Evolutionary conservation across 2,797 vertebrate species (phyloP), one percentile per base, ranked within the genome.

Genomic region (Micromesistius poutassou): DNA sequence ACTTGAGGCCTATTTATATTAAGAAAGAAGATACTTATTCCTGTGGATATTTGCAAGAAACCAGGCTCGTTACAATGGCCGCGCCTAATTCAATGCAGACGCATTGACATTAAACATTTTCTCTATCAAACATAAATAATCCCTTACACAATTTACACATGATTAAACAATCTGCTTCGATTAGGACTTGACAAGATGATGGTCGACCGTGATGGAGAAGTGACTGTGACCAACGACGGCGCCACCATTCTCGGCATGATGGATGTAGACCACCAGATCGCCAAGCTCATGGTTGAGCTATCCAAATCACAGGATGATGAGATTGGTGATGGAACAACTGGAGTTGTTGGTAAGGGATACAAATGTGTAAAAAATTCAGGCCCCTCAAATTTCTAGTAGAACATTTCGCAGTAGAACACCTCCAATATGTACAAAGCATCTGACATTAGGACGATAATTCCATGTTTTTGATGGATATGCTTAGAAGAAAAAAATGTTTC

Each of bases 231-330:
- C 30, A 99, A 99, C 4, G 98, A 99, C 33, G 98, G 98, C 1
- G 98, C 98, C 79, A 99, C 98, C 9, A 99, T 99, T 83, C 93
- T 99, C 76, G 94, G 96, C 87, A 96, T 99, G 98, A 99, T 99
- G 98, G 98, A 99, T 80, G 96, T 99, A 1, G 97, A 99, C 66
- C 98, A 99, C 85, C 97, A 98, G 90, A 97, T 99, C 74, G 98
- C 98, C 80, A 99, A 99, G 71, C 95, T 99, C 3, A 99, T 99
- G 98, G 98, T 99, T n/a, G 98, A 99, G 78, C 92, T 99, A 70
- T 96, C 98, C n/a, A 99, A 98, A 84, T 99, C 98, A 75, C 98
- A 99, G 82, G 98, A 99, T 90, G 98, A 99, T 91, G 98, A 99
- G 86, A 98, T 99, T 83, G 98, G 98, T 38, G 98, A 99, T 91